Evolutionary conservation across 1,140 invertebrate genomes (phyloP), one percentile per base, ranked within the genome.

Genomic region (Gryllus bimaculatus): DNA sequence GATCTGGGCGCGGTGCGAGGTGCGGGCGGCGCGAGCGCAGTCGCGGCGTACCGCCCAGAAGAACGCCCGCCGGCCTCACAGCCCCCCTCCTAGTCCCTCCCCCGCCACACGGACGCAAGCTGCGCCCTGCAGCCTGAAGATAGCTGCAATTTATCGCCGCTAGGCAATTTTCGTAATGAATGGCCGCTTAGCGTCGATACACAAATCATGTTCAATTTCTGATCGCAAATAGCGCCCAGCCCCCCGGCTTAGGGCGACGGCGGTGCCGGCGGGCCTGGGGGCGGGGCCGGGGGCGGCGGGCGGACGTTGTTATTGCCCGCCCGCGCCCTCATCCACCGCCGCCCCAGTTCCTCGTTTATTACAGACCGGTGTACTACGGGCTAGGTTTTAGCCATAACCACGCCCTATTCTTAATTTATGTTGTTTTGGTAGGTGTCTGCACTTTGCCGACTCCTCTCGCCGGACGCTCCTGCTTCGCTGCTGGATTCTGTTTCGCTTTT

Each of bases 181-280:
- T 66, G 54, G 54, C 54, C 54, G 54, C 10, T n/a, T 18, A 18
- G 54, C 54, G 54, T 7, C 2, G 54, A 10, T 66, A 66, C 54
- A 66, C 54, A 66, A 66, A 66, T 66, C 54, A 66, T 66, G 54
- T 66, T 66, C 54, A 66, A 66, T 66, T 66, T 66, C 54, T 66
- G 54, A 66, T 66, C 54, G 54, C 54, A 66, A 66, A 7, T 66
- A 66, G 54, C 54, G 54, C 54, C 54, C 54, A 7, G 26, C 26
- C 54, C 54, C 18, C 54, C 54, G 54, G 18, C 54, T 66, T 18
- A 39, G 26, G 54, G 54, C 54, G 54, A 66, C 54, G 18, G 54
- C 54, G 54, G 2, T 66, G 54, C 2, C 2, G 54, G 54, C 54
- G 54, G 54, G 18, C 1, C 26, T 7, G 54, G 54, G 10, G 54